Evolutionary conservation across 1,140 invertebrate species (phyloP).

Genomic region (Campodea augens): DNA sequence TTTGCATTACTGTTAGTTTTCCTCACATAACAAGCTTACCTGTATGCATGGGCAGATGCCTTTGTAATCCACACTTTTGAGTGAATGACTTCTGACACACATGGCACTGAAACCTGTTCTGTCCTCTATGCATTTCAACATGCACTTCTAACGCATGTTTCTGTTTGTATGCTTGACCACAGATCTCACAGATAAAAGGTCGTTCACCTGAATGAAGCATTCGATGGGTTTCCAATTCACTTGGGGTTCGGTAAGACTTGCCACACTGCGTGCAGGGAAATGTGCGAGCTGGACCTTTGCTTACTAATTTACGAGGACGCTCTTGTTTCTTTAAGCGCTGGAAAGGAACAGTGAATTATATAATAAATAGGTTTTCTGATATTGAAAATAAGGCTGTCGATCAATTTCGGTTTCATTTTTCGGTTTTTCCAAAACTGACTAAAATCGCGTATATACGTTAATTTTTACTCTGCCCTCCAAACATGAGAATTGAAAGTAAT

Average conservation of each 20-base stretch:
- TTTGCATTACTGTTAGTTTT: too few species aligned
- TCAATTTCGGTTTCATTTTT: too few species aligned
- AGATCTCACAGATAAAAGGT: conserved; percentile 35
- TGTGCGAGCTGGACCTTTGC: conserved; percentile 10
- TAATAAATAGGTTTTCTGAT: too few species aligned
- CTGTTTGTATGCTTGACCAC: conserved; percentile 42
- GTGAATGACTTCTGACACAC: conserved; percentile 58
- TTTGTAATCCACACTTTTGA: conserved; percentile 40
- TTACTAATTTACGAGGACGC: neutral
- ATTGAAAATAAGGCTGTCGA: too few species aligned
- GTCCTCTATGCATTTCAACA: conserved; percentile 42
- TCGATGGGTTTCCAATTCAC: conserved; percentile 25
- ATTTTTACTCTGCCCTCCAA: too few species aligned
- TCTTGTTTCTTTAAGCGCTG: neutral
- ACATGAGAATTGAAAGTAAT: too few species aligned
- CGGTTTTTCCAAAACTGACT: too few species aligned
- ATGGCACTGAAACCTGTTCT: conserved; percentile 47
- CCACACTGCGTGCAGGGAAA: conserved; percentile 22
- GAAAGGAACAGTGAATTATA: too few species aligned
- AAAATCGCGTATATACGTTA: too few species aligned
- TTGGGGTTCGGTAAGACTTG: conserved; percentile 22
- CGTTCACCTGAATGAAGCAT: conserved; percentile 24
- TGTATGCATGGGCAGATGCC: conserved; percentile 44
- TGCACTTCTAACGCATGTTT: conserved; percentile 41
- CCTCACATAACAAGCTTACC: too few species aligned